Evolutionary conservation across 2,797 vertebrate species (phyloP).

Genomic region (Tarsius wallacei): DNA sequence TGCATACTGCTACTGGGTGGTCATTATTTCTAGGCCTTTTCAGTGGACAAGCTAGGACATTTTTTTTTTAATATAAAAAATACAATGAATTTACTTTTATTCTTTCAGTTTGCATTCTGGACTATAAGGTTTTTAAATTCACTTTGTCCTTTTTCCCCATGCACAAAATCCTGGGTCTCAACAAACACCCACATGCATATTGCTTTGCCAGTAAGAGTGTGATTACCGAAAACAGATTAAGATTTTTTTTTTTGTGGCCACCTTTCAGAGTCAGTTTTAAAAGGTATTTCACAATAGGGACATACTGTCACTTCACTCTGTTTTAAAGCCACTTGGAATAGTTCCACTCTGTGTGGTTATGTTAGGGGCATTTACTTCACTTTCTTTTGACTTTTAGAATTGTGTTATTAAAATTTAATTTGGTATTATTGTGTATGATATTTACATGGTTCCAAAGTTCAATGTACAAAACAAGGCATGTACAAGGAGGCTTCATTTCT

Average conservation of each 20-base stretch:
- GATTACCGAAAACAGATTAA: neutral
- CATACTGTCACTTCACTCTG: neutral
- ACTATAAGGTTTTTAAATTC: neutral
- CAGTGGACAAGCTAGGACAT: neutral
- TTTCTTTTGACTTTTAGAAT: neutral
- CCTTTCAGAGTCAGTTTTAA: neutral
- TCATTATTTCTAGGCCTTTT: neutral
- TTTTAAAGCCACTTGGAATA: neutral
- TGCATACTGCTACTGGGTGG: neutral
- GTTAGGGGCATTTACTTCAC: neutral
- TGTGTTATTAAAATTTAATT: neutral
- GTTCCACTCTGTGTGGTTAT: neutral
- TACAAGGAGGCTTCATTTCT: neutral
- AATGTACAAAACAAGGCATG: neutral
- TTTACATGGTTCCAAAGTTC: neutral
- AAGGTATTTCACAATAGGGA: neutral
- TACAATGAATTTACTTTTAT: neutral
- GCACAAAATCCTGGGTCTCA: neutral
- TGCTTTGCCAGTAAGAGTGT: neutral
- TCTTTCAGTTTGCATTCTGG: neutral
- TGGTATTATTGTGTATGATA: neutral
- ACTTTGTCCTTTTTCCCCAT: neutral
- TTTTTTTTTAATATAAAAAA: neutral
- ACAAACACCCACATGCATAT: neutral
- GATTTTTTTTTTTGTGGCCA: neutral